Evolutionary conservation across 2,797 vertebrate species (phyloP).

Genomic region (Glyptemys insculpta): DNA sequence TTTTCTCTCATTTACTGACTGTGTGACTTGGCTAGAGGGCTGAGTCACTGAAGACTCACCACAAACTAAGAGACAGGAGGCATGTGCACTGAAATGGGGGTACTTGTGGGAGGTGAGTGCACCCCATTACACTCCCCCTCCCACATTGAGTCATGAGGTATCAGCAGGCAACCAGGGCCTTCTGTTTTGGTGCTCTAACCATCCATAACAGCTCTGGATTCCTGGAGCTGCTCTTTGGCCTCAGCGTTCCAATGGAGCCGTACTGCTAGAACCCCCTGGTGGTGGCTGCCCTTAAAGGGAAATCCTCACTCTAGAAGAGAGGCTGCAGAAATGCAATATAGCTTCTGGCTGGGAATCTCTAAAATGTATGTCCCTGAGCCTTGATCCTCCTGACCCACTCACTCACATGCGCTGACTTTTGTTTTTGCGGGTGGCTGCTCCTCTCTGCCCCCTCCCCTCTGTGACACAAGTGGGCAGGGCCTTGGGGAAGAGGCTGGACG

Average conservation of each 20-base stretch:
- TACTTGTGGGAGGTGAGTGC: too few relatives aligned
- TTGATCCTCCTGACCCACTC: not conserved
- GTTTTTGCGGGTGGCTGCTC: too few relatives aligned
- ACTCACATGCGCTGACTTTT: too few relatives aligned
- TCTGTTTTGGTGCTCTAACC: not conserved
- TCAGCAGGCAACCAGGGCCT: not conserved
- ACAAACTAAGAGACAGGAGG: too few relatives aligned
- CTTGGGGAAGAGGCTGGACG: too few relatives aligned
- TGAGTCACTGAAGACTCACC: too few relatives aligned
- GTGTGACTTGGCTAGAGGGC: too few relatives aligned
- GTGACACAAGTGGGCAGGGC: too few relatives aligned
- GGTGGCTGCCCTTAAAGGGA: not conserved
- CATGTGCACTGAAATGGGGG: too few relatives aligned
- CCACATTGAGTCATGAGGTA: not conserved
- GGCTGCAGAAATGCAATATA: not conserved
- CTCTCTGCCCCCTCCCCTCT: too few relatives aligned
- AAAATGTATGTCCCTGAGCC: accelerated
- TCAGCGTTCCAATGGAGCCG: not conserved
- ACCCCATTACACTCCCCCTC: not conserved
- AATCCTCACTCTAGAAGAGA: accelerated
- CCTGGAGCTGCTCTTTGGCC: not conserved
- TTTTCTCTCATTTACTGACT: too few relatives aligned
- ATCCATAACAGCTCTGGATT: not conserved
- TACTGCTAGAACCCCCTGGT: not conserved
- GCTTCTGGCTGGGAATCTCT: not conserved